These are phyloP conservation scores for Pseudopleuronectes americanus DNA, from an alignment of 2,797 vertebrate species.

Conservation along the genomic window DNA sequence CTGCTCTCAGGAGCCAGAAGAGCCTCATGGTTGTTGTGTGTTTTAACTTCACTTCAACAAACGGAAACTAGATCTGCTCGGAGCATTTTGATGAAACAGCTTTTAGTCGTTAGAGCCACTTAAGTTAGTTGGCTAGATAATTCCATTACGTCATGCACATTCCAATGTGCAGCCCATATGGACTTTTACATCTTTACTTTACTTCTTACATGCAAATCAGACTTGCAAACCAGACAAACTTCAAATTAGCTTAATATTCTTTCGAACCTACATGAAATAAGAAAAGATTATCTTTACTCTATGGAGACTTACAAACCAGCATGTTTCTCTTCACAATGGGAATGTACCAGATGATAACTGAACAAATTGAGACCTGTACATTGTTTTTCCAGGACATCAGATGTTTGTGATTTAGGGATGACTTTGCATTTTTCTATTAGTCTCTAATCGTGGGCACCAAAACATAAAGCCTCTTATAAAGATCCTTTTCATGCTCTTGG, in stretches of 20 bases:
- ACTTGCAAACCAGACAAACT: background rate
- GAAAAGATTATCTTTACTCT: background rate
- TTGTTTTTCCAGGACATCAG: background rate
- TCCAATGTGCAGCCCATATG: no score
- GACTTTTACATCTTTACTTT: no score
- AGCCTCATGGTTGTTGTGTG: no score
- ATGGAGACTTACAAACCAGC: background rate
- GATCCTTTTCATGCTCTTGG: background rate
- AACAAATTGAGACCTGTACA: background rate
- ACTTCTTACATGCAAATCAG: background rate
- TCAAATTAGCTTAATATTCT: background rate
- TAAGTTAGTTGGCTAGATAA: background rate
- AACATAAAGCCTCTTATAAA: background rate
- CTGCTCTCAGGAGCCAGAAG: background rate
- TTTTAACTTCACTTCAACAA: no score
- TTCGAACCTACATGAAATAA: background rate
- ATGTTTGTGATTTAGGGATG: background rate
- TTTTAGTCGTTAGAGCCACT: background rate
- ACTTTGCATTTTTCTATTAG: background rate
- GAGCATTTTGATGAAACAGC: background rate
- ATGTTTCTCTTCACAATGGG: background rate
- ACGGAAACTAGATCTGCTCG: background rate
- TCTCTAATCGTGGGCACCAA: background rate
- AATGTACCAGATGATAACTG: background rate
- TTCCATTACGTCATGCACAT: no score